Conservation (phyloP, 1,140 invertebrate genomes). For the Drosophila auraria region DNA sequence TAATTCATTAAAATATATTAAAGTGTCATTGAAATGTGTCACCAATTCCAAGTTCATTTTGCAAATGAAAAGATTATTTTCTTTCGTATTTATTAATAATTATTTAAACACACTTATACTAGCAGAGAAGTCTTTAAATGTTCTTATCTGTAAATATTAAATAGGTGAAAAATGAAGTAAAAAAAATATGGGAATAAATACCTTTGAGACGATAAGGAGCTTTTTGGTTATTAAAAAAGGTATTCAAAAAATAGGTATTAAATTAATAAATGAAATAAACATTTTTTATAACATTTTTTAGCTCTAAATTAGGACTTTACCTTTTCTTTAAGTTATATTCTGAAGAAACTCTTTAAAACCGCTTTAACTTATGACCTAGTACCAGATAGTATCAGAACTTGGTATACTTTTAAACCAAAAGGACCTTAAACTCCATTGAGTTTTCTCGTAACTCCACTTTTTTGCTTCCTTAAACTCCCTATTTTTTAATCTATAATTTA, state of each 20-base stretch:
- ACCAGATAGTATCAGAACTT: too few species aligned
- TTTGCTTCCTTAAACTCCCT: too few species aligned
- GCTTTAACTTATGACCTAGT: too few species aligned
- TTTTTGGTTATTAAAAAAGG: not conserved
- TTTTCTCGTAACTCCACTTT: too few species aligned
- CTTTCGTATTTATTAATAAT: not conserved
- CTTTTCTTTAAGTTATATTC: too few species aligned
- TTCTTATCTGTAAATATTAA: not conserved
- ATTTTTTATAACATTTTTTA: not conserved
- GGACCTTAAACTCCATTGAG: too few species aligned
- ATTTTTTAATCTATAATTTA: too few species aligned
- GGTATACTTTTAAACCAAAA: too few species aligned
- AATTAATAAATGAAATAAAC: not conserved
- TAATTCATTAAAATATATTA: conserved; percentile 4
- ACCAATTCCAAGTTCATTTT: conserved; percentile 12
- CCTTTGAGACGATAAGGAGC: not conserved
- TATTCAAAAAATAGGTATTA: not conserved
- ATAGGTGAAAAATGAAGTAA: not conserved
- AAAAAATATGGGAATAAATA: not conserved
- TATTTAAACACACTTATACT: not conserved
- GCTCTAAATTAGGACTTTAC: too few species aligned
- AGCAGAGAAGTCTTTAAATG: not conserved
- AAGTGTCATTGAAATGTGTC: conserved; percentile 2
- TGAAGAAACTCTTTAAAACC: too few species aligned
- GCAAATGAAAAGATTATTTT: not conserved